Conservation (phyloP, 2,797 vertebrate genomes). For the Decapterus maruadsi region DNA sequence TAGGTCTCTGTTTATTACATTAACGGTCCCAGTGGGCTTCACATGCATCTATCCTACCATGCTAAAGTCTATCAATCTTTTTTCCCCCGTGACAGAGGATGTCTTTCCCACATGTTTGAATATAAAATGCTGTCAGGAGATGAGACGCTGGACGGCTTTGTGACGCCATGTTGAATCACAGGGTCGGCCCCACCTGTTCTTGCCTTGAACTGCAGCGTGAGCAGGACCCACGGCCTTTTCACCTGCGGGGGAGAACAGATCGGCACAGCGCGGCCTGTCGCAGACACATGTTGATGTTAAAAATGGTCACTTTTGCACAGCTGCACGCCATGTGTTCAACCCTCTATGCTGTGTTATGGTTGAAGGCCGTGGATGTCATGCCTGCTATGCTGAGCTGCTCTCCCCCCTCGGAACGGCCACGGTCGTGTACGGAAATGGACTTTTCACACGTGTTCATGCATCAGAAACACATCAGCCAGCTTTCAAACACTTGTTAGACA, state of each 20-base stretch:
- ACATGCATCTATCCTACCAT: slow-evolving; percentile 22
- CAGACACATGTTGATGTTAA: slow-evolving; percentile 46
- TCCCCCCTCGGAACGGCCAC: slow-evolving; percentile 19
- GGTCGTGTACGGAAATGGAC: slow-evolving; percentile 5
- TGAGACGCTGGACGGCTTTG: slow-evolving; percentile 42
- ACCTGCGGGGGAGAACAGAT: slow-evolving; percentile 51
- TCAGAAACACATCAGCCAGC: slow-evolving; percentile 47
- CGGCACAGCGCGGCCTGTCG: slow-evolving; percentile 18
- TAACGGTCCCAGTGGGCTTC: slow-evolving; percentile 28
- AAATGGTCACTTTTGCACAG: slow-evolving; percentile 68
- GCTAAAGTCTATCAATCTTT: slow-evolving; percentile 54
- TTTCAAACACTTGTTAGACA: slow-evolving; percentile 82
- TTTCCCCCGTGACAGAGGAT: slow-evolving; percentile 36
- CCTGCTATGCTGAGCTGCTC: slow-evolving; percentile 42
- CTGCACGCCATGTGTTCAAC: slow-evolving; percentile 79
- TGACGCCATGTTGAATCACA: slow-evolving; percentile 60
- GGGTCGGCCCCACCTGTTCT: slow-evolving; percentile 63
- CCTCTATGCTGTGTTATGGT: slow-evolving; percentile 52
- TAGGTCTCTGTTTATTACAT: slow-evolving; percentile 56
- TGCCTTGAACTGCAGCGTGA: slow-evolving; percentile 64
- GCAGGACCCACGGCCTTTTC: slow-evolving; percentile 52
- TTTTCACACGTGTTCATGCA: slow-evolving; percentile 42
- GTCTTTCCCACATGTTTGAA: slow-evolving; percentile 53
- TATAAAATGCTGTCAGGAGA: slow-evolving; percentile 44
- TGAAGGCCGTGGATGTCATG: slow-evolving; percentile 48